These are phyloP conservation scores for Ivindomyrus marchei DNA, from an alignment of 2,113 vertebrate species.

Conservation along the genomic window DNA sequence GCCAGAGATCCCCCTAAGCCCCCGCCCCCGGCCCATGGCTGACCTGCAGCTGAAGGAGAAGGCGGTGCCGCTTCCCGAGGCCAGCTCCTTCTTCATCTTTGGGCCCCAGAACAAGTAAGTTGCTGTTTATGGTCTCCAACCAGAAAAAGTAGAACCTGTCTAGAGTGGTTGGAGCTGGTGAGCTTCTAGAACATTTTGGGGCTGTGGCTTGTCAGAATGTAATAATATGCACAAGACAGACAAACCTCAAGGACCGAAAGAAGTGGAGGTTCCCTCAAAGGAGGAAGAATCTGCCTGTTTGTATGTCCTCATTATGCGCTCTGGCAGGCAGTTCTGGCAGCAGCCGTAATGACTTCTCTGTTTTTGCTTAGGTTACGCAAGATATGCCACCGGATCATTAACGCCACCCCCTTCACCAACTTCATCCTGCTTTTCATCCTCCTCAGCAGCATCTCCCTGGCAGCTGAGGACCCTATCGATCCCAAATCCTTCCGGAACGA, in stretches of 20 bases:
- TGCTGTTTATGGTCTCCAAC: not conserved
- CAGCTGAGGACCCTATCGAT: conserved; percentile 91
- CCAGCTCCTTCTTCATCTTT: conserved; percentile 94
- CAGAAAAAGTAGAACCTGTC: not conserved
- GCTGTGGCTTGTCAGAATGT: not conserved
- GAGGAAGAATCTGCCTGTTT: not conserved
- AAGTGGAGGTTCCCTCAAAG: not conserved
- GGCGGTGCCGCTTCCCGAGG: conserved; percentile 87
- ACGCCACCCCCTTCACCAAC: conserved; percentile 95
- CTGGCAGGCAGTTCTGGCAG: not conserved
- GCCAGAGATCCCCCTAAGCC: conserved; percentile 86
- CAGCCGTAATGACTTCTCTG: not conserved
- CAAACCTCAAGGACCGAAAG: not conserved
- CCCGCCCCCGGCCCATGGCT: conserved; percentile 86
- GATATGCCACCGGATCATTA: conserved; percentile 86
- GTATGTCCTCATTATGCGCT: not conserved
- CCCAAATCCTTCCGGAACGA: conserved; percentile 82
- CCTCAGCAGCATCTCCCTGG: conserved; percentile 92
- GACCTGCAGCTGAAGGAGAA: conserved; percentile 96
- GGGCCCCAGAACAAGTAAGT: conserved; percentile 92
- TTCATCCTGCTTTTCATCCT: conserved; percentile 97
- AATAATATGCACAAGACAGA: not conserved
- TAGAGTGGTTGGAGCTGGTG: not conserved
- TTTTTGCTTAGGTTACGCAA: conserved; percentile 71
- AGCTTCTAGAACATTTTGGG: not conserved